Evolutionary conservation across 2,888 invertebrate genomes (phyloP).

Genomic region (Meiosimyza platycephala): DNA sequence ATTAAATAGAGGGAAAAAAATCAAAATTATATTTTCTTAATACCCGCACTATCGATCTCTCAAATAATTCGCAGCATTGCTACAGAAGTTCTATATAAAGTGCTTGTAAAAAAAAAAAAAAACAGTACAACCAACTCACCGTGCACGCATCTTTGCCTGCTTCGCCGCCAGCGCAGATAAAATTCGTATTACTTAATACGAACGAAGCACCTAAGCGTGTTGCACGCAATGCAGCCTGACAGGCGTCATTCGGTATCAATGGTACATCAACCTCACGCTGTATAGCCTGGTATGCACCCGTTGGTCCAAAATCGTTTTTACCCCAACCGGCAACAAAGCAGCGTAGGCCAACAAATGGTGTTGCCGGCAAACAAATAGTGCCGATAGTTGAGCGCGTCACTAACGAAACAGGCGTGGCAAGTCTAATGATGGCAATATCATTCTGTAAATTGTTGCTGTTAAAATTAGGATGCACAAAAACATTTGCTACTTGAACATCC

Average conservation of each 20-base stretch:
- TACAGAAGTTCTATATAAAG: too few species aligned
- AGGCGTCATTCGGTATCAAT: conserved; percentile 74
- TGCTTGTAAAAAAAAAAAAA: too few species aligned
- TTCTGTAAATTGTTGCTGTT: conserved; percentile 79
- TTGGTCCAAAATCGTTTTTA: conserved; percentile 76
- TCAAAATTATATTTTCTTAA: not conserved
- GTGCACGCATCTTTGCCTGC: conserved; percentile 82
- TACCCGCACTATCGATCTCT: not conserved
- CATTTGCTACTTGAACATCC: conserved; percentile 72
- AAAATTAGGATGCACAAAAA: conserved; percentile 76
- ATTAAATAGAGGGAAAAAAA: too few species aligned
- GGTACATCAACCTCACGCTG: conserved; percentile 82
- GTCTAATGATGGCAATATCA: conserved; percentile 82
- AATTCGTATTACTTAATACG: conserved; percentile 74
- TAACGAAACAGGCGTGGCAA: conserved; percentile 72
- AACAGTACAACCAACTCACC: conserved; percentile 67
- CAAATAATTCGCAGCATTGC: not conserved
- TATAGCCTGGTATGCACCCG: conserved; percentile 70
- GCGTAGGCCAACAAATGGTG: conserved; percentile 69
- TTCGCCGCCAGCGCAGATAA: conserved; percentile 85
- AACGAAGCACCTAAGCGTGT: conserved; percentile 76
- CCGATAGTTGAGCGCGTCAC: conserved; percentile 72
- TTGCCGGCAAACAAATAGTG: conserved; percentile 71
- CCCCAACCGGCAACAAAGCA: conserved; percentile 88
- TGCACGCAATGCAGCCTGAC: conserved; percentile 73